Evolutionary conservation across 1,140 invertebrate species (phyloP), one percentile per base, ranked within the genome.

Genomic region (Triops longicaudatus): DNA sequence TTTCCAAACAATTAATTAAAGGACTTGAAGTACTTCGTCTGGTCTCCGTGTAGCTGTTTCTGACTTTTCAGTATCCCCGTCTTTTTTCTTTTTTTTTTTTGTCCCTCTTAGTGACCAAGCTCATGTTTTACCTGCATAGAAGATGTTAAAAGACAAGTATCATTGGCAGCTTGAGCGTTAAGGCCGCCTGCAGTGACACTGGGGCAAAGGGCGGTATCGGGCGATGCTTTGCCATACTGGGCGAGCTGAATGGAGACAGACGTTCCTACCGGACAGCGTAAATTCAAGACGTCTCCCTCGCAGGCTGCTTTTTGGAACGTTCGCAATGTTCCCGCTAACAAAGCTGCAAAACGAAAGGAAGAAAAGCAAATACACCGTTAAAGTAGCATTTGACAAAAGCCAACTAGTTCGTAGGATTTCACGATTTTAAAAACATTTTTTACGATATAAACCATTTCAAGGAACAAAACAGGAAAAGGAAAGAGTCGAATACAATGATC

Each of bases 261-360:
- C 2, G 95, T 97, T 43, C 92, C 92, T 6, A 89, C 84, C 14
- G 94, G 94, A 86, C 95, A 97, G 79, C 90, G 89, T 71, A 97
- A 87, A 26, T 89, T 89, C 83, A 97, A 89, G 81, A 89, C 87
- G 81, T 96, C 91, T 75, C 93, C 92, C 82, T 96, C 93, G 84
- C 95, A 97, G 3, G 91, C 90, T 5, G 91, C 92, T 80, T 90
- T 89, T 83, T 96, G 93, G 84, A 94, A 94, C 76, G 93, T 96
- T 81, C 92, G 88, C 79, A 97, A 86, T 17, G 93, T 96, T 50
- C 92, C 92, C 81, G 93, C 91, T 79, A 97, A 88, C 76, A 95
- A 87, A 81, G 92, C 94, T 96, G 87, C 22, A 82, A 81, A 78
- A 78, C 82, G 82, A 83, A 82, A 81, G 81, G 78, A 79, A 78